Evolutionary conservation across 2,888 invertebrate genomes (phyloP).

Genomic region (Gibbula magus): DNA sequence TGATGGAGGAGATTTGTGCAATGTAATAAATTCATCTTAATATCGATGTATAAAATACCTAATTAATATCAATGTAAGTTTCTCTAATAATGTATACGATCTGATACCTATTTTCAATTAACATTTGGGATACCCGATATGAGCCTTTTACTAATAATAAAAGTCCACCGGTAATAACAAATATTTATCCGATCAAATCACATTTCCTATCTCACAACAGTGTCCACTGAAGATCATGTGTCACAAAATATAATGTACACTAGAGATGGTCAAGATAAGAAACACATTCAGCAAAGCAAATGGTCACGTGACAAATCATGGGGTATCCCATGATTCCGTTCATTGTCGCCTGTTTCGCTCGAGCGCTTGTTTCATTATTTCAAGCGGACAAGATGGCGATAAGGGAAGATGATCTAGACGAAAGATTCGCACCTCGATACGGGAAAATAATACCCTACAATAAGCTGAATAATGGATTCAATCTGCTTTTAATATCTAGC

Average conservation of each 20-base stretch:
- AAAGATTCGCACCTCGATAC: constrained; percentile 2
- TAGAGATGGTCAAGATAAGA: background rate
- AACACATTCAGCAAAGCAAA: background rate
- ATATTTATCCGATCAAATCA: background rate
- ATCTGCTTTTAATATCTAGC: background rate
- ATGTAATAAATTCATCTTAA: too few species aligned
- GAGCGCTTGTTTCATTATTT: constrained; percentile 11
- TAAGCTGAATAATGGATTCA: constrained; percentile 14
- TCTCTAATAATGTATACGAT: too few species aligned
- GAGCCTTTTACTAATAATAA: background rate
- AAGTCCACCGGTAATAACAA: background rate
- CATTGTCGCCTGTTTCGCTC: constrained; percentile 4
- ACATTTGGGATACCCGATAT: background rate
- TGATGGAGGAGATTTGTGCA: too few species aligned
- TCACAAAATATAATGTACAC: background rate
- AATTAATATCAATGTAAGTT: too few species aligned
- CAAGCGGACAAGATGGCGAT: constrained; percentile 13
- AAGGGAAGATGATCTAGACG: constrained; percentile 2
- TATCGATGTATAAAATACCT: too few species aligned
- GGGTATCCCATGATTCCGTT: background rate
- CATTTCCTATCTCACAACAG: too few species aligned
- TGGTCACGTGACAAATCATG: background rate
- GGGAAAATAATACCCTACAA: constrained; percentile 8
- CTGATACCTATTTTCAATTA: background rate
- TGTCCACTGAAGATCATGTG: background rate